phyloP scores from a whole-genome alignment of 2,888 invertebrate genomes.

The Phorcus lineatus region DNA sequence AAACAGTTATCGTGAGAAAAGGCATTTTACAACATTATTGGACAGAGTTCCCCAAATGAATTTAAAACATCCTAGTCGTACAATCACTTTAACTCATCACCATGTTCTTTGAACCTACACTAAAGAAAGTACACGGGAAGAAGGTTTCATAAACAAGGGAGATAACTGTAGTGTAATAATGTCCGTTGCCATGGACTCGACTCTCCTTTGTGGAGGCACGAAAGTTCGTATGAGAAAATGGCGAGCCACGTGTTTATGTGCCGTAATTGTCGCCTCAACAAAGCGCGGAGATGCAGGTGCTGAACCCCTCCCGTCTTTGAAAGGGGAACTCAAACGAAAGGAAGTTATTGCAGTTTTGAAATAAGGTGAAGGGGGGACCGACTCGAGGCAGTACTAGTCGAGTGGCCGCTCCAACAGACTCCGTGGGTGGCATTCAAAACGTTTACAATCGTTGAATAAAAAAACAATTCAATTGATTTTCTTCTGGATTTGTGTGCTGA shows the following conservation, averaged over 20 bases:
- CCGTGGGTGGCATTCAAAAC: neutral
- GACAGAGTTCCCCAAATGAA: no score
- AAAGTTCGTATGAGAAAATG: neutral
- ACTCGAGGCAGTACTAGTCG: neutral
- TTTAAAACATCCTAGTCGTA: no score
- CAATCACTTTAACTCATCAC: no score
- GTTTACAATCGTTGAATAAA: no score
- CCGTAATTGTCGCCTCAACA: conserved; percentile 4
- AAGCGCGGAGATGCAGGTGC: conserved; percentile 6
- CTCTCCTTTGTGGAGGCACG: neutral
- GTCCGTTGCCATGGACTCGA: neutral
- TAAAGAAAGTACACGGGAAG: no score
- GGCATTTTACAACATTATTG: no score
- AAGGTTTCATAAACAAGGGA: neutral
- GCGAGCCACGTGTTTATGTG: neutral
- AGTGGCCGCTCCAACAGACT: neutral
- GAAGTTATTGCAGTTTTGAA: neutral
- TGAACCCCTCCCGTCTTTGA: neutral
- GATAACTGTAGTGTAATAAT: neutral
- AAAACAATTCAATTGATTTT: no score
- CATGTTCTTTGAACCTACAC: no score
- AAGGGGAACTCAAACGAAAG: neutral
- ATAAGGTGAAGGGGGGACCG: neutral
- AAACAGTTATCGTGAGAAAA: no score
- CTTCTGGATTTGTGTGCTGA: no score